A percentile compares a stretch with the other conserved stretches of the same genome.
Conservation (phyloP, 1,140 invertebrate genomes). For the Ectropis grisescens region DNA sequence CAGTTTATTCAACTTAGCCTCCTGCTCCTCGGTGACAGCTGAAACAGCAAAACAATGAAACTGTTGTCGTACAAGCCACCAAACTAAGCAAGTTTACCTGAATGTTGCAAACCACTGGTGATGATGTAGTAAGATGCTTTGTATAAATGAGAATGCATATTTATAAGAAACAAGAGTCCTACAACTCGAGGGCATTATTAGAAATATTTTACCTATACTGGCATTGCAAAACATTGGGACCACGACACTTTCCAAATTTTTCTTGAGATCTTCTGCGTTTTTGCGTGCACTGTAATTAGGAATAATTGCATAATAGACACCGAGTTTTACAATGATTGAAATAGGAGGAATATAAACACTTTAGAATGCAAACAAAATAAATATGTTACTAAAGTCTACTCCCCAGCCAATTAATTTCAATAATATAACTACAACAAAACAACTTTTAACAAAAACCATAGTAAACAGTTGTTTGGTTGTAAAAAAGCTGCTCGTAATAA, state of each 20-base stretch:
- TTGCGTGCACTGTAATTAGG: slow-evolving; percentile 87
- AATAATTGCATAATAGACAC: slow-evolving; percentile 68
- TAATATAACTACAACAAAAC: too few relatives aligned
- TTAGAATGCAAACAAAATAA: too few relatives aligned
- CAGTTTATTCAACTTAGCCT: slow-evolving; percentile 91
- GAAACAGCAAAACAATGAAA: slow-evolving; percentile 63
- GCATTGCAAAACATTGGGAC: slow-evolving; percentile 97
- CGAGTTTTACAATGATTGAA: slow-evolving; percentile 31
- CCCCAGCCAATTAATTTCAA: too few relatives aligned
- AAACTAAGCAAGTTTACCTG: slow-evolving; percentile 59
- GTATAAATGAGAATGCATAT: slow-evolving; percentile 55
- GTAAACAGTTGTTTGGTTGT: too few relatives aligned
- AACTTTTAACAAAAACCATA: too few relatives aligned
- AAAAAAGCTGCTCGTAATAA: too few relatives aligned
- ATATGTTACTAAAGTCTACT: too few relatives aligned
- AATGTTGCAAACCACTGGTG: slow-evolving; percentile 49
- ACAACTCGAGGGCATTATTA: slow-evolving; percentile 64
- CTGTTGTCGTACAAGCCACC: slow-evolving; percentile 35
- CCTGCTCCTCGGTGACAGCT: slow-evolving; percentile 88
- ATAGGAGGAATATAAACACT: too few relatives aligned
- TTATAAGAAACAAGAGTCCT: slow-evolving; percentile 45
- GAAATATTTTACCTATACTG: slow-evolving; percentile 75
- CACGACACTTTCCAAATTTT: slow-evolving; percentile 92
- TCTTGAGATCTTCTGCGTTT: slow-evolving; percentile 92
- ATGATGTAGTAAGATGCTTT: slow-evolving; percentile 48